Base-by-base conservation (phyloP, 1,140 invertebrate genomes). In the Coenobita brevimanus region DNA sequence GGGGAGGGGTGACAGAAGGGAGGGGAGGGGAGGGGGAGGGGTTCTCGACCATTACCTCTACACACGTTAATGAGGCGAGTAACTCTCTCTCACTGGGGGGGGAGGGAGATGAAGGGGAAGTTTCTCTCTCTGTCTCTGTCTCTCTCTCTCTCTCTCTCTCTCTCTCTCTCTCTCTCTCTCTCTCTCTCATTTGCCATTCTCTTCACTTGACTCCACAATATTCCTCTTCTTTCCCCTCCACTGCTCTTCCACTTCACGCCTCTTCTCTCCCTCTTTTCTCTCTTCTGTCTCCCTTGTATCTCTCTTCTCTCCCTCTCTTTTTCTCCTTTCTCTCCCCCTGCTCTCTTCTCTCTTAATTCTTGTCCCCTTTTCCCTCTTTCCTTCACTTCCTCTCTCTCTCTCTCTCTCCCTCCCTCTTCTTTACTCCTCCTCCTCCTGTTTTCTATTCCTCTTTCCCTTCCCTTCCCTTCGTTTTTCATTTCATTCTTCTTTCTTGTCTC, bases 21-120 rank as follows among this genome's bases (percentile, higher is more conserved):
- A 67, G 62, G n/a, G 62, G 21, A n/a, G 36, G 30, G 27, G 41
- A 21, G 79, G 8, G 80, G 33, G 80, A n/a, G 64, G 80, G 21
- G 62, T 17, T 60, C 15, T 36, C 50, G 6, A 21, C 64, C 64
- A 24, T 30, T 30, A 6, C 24, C 24, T 33, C 33, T 38, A 71
- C 67, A 71, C 24, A 30, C 36, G 41, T 30, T 71, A 30, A 71
- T 17, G 36, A 71, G 36, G 67, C 67, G 41, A 71, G 41, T 71
- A 4, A 38, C 4, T 13, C 67, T 71, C 41, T 15, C 15, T 38
- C 41, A 71, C 36, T 71, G 30, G 15, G 67, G 41, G 67, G 67
- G 33, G 15, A 38, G 36, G n/a, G n/a, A n/a, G n/a, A n/a, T n/a
- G n/a, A n/a, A n/a, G n/a, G n/a, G n/a, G n/a, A n/a, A n/a, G 41